Base-by-base conservation (phyloP, 2,888 invertebrate genomes). In the Bembecia ichneumoniformis region DNA sequence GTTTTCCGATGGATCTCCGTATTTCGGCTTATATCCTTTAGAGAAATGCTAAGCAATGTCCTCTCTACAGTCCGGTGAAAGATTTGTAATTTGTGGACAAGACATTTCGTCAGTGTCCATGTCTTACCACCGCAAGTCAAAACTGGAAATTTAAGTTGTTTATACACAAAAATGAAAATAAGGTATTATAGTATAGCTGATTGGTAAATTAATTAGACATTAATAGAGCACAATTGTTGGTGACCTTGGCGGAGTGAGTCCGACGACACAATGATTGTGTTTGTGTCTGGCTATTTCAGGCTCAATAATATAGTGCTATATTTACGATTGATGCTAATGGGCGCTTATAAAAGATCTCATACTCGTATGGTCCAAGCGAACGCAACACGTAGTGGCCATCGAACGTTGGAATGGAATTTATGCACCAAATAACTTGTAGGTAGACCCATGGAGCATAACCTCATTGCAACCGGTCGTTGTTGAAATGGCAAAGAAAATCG, bases 161-260 rank as follows among this genome's bases (percentile, higher is more conserved):
- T 28, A 28, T 28, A 28, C 28, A 9, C 28, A 9, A 28, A 28
- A 28, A 28, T 28, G 5, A 28, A 28, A 28, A 20, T 20, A 20
- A 20, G 20, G 7, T 20, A 20, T n/a, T n/a, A n/a, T n/a, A 20
- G 9, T 28, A 28, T 7, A 28, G 28, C 28, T 28, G 28, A 28
- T 28, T 28, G 9, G 9, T 28, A 28, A 28, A 28, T 9, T 28
- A 28, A 28, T 28, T 28, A 28, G 11, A 40, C 14, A 40, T 40
- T 40, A 40, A 66, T 70, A n/a, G 58, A 67, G 68, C 64, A 64
- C 68, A 72, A 73, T 74, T 71, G 68, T 62, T 56, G 49, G 54
- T 65, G 73, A 71, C 75, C 74, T 77, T 75, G 74, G 57, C 66
- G 62, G 58, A 59, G 63, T 63, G 60, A 60, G 67, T 64, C 59